Evolutionary conservation across 2,888 invertebrate species (phyloP), one percentile per base, ranked within the genome.

Genomic region (Apamea crenata): DNA sequence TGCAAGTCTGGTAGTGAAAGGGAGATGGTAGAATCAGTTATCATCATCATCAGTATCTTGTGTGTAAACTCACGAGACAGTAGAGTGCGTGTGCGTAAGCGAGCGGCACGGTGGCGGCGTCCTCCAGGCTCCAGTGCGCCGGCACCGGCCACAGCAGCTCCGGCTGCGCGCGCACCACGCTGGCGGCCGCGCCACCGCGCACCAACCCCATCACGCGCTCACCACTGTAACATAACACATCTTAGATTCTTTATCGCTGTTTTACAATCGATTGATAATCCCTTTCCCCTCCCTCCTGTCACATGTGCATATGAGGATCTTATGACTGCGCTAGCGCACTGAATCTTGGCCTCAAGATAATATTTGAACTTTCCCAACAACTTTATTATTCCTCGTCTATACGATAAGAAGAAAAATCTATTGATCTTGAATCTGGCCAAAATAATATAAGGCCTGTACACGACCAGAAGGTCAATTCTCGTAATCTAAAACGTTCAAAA

Each of bases 91-190:
- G 97, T 40, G 95, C 95, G 89, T 98, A 98, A 0, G 98, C 98
- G 65, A 98, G 97, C 0, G 98, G 98, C 0, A 98, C 97, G 0
- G 98, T 98, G 18, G 98, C 98, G 5, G 98, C 98, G 83, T 98
- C 98, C 90, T 98, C 97, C 47, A 98, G 92, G 6, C 96, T 97
- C 98, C 98, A 98, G 61, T 96, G 92, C 1, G 97, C 96, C 0
- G 98, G 98, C 16, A 98, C 96, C 14, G 97, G 96, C 98, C 98
- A 98, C 61, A 95, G 87, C 78, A 97, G 92, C 67, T 96, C 92
- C 1, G 94, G 93, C 83, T 97, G 96, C 12, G 97, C 97, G 67
- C 94, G 94, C 16, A 98, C 96, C 61, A 96, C 92, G 10, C 97
- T 97, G 5, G 98, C 97, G 40, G 97, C 92, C 12, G 98, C 97